Evolutionary conservation across 1,140 invertebrate genomes (phyloP).

Genomic region (Parapsyche elsis): DNA sequence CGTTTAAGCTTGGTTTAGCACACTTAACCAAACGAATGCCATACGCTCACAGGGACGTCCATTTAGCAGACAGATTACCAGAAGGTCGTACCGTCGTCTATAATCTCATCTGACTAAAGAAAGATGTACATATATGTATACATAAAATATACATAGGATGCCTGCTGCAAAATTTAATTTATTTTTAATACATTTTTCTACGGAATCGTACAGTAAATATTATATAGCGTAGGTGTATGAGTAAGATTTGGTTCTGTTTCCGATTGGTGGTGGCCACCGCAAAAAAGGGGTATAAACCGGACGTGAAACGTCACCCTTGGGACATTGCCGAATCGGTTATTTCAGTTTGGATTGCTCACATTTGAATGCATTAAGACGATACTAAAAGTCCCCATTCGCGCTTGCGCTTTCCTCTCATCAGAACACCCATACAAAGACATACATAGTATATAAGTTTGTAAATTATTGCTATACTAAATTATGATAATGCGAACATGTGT

Average conservation of each 20-base stretch:
- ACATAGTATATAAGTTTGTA: too few species aligned
- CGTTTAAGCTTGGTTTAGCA: conserved; percentile 54
- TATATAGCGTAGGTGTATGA: background rate
- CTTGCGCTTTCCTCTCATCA: background rate
- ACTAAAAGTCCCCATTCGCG: conserved; percentile 17
- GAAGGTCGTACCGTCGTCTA: conserved; percentile 13
- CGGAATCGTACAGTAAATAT: too few species aligned
- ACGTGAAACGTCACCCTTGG: conserved; percentile 48
- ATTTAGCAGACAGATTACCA: conserved; percentile 34
- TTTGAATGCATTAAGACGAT: conserved; percentile 54
- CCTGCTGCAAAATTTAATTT: too few species aligned
- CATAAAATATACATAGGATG: too few species aligned
- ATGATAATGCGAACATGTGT: too few species aligned
- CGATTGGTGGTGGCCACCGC: conserved; percentile 15
- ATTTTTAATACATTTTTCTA: too few species aligned
- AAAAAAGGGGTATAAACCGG: conserved; percentile 50
- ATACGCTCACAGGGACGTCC: conserved; percentile 26
- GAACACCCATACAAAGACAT: background rate
- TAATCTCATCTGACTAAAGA: conserved; percentile 29
- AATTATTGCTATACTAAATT: too few species aligned
- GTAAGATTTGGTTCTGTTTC: conserved; percentile 3
- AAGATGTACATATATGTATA: too few species aligned
- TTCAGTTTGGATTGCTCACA: conserved; percentile 56
- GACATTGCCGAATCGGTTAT: conserved; percentile 55
- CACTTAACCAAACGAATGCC: conserved; percentile 30